Conservation (phyloP, 1,140 invertebrate species). For the Pogonomyrmex barbatus region DNA sequence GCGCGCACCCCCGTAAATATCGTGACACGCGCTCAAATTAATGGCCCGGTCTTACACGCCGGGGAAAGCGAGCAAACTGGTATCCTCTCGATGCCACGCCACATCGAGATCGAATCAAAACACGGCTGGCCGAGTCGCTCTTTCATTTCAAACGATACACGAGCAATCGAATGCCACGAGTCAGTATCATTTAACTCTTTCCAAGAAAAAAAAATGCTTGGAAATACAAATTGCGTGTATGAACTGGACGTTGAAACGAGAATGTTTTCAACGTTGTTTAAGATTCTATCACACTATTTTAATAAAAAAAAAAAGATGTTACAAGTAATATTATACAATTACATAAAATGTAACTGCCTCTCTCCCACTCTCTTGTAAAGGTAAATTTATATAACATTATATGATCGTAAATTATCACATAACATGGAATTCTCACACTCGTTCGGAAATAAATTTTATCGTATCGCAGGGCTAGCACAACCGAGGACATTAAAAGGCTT, state of each 20-base stretch:
- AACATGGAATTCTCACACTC: neutral
- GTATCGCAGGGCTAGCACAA: neutral
- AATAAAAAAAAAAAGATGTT: neutral
- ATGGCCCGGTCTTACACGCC: slow-evolving; percentile 64
- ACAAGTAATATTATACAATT: neutral
- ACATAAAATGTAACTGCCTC: neutral
- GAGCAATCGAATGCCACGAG: slow-evolving; percentile 24
- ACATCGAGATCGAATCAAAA: slow-evolving; percentile 60
- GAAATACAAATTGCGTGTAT: neutral
- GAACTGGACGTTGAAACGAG: neutral
- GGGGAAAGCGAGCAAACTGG: slow-evolving; percentile 72
- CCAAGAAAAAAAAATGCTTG: neutral
- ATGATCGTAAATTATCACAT: neutral
- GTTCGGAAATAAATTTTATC: neutral
- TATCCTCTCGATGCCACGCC: slow-evolving; percentile 55
- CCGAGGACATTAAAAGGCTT: slow-evolving; percentile 39
- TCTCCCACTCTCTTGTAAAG: neutral
- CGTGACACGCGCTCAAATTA: slow-evolving; percentile 78
- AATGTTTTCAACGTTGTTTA: neutral
- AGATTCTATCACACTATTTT: neutral
- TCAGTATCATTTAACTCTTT: slow-evolving; percentile 39
- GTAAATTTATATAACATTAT: slow-evolving; percentile 9
- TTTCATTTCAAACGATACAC: slow-evolving; percentile 58
- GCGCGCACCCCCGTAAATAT: slow-evolving; percentile 76
- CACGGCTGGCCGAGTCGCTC: slow-evolving; percentile 29